Evolutionary conservation across 2,888 invertebrate genomes (phyloP).

Genomic region (Caradrina kadenii): DNA sequence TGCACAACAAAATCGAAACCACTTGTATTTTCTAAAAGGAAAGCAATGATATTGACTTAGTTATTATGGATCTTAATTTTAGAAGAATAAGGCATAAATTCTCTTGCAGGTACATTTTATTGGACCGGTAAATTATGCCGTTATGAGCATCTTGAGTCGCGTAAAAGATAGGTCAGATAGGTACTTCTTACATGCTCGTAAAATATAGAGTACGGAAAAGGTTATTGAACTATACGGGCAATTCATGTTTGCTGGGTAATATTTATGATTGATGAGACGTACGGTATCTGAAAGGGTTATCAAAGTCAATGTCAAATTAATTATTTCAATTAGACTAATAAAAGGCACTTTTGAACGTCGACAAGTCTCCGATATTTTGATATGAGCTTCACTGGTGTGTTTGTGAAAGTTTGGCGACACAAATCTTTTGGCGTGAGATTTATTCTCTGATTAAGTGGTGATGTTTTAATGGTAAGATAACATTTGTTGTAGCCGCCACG

Average conservation of each 20-base stretch:
- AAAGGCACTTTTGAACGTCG: no score
- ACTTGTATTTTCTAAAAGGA: not conserved
- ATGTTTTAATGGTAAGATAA: not conserved
- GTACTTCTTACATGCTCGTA: conserved; percentile 5
- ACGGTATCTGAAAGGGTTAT: no score
- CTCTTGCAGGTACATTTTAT: not conserved
- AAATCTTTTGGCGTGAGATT: not conserved
- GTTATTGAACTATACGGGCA: not conserved
- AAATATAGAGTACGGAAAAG: conserved; percentile 15
- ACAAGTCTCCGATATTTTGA: no score
- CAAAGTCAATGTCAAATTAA: no score
- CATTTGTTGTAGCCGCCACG: no score
- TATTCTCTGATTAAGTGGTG: not conserved
- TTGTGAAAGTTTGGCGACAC: not conserved
- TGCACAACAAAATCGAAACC: no score
- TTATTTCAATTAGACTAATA: no score
- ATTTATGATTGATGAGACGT: not conserved
- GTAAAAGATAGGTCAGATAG: conserved; percentile 17
- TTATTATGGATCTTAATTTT: not conserved
- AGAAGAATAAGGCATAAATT: conserved; percentile 6
- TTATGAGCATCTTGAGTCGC: conserved; percentile 7
- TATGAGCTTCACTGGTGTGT: no score
- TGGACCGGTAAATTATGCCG: not conserved
- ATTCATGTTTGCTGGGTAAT: conserved; percentile 5
- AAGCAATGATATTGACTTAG: not conserved